A percentile compares a stretch with the other conserved stretches of the same genome.
Conservation (phyloP, 2,113 vertebrate species). For the Colinus virginianus region DNA sequence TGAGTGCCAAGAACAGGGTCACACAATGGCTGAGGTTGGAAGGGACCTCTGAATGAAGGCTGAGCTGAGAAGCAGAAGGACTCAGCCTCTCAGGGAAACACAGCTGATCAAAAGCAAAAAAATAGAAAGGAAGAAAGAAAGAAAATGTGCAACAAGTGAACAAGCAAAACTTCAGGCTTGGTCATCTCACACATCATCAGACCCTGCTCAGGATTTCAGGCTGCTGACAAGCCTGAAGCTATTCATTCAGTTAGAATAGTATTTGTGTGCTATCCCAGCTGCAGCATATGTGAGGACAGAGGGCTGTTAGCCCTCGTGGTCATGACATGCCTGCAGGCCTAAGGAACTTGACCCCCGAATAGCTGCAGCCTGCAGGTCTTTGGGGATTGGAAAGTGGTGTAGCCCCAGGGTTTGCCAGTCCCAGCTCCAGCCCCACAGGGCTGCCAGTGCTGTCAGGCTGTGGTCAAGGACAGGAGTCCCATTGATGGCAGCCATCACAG, state of each 20-base stretch:
- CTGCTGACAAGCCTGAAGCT: neutral
- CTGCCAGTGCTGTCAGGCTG: neutral
- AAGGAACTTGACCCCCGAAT: neutral
- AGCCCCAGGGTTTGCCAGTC: neutral
- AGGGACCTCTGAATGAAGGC: neutral
- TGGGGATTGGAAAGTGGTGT: accelerated
- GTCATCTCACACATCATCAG: neutral
- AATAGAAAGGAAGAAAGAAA: neutral
- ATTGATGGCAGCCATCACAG: neutral
- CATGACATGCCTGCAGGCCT: neutral
- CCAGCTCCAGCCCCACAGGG: neutral
- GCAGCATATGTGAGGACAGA: neutral
- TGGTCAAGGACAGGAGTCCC: neutral
- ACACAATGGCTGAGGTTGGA: neutral
- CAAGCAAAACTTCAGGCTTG: neutral
- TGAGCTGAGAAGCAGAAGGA: neutral
- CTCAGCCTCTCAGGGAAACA: neutral
- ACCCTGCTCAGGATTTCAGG: neutral
- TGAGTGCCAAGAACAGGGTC: neutral
- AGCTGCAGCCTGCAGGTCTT: neutral
- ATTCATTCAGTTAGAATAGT: neutral
- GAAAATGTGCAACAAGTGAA: neutral
- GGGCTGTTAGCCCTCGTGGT: neutral
- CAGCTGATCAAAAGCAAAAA: neutral
- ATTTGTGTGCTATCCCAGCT: neutral